Base-by-base conservation (phyloP, 92 coral and sea anemone genomes). In the Umimayanthus chanpuru region DNA sequence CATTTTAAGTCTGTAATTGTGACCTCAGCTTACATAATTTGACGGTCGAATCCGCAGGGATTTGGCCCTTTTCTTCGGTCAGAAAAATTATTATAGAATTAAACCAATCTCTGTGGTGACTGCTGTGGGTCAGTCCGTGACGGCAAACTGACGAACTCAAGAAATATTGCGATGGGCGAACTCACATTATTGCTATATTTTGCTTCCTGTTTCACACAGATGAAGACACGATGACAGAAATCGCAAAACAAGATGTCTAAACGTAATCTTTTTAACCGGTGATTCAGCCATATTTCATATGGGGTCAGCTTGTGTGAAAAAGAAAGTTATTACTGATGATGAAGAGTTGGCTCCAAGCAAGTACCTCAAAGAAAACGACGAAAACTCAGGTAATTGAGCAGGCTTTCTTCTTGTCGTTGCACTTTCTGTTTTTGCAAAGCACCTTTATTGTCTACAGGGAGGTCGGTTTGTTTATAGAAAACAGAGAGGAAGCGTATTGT, bases 381-480 rank as follows among this genome's bases (percentile, higher is more conserved):
- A 83, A 21, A 70, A 70, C 87, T 65, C 78, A 83, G 87, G 87
- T 83, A 83, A 83, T 70, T 83, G 79, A 4, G 26, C 43, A 5
- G 32, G 49, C n/a, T 83, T 72, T 26, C 61, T 49, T 2, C 79
- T 47, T 68, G 41, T 29, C 26, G 29, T 41, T 70, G 64, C 55
- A 50, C 25, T 61, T 29, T 80, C 78, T 47, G 87, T 28, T 82
- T 40, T 81, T 14, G 72, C 56, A 65, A 65, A 36, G 74, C 73
- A 23, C 65, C 21, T 50, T 55, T 81, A 83, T 47, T 83, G 87
- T 70, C 65, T 25, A 28, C 47, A 41, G 49, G 18, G 66, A 68
- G 87, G 76, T 83, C 74, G 87, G 67, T 47, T 83, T 83, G 87
- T 83, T 83, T 83, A 83, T 44, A 70, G 79, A 83, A 83, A 83